Conservation (phyloP, 2,113 vertebrate species). For the Microtus richardsoni region DNA sequence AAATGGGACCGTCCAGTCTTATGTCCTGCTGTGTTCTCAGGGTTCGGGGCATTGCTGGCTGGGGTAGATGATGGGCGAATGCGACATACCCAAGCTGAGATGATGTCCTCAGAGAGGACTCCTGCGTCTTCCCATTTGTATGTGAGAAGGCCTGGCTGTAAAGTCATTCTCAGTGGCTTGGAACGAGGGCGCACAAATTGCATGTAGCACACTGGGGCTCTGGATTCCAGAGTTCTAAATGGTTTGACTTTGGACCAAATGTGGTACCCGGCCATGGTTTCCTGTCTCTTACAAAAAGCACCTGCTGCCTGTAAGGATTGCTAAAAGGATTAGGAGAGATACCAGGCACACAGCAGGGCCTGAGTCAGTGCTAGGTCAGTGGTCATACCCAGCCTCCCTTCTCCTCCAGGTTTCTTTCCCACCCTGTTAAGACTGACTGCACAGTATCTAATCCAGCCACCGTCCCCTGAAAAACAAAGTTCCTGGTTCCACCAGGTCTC, state of each 20-base stretch:
- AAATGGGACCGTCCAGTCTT: background rate
- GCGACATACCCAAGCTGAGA: fast-evolving
- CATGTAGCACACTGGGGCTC: background rate
- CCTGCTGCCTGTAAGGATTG: background rate
- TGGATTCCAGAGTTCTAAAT: background rate
- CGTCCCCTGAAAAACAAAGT: background rate
- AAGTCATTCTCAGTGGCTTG: background rate
- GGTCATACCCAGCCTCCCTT: background rate
- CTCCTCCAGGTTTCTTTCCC: background rate
- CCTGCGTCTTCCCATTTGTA: background rate
- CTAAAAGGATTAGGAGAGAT: background rate
- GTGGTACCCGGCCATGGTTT: background rate
- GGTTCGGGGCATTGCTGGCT: background rate
- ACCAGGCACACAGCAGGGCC: background rate
- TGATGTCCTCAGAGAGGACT: background rate
- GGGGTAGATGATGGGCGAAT: background rate
- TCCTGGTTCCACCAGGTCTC: background rate
- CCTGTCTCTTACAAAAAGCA: background rate
- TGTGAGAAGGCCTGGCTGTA: background rate
- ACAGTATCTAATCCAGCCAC: background rate
- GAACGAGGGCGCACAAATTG: background rate
- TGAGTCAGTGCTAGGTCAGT: background rate
- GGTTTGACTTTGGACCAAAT: background rate
- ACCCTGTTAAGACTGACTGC: background rate
- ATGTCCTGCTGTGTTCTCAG: too few relatives aligned